phyloP scores from a whole-genome alignment of 2,888 invertebrate genomes.

The Petrolisthes cinctipes region DNA sequence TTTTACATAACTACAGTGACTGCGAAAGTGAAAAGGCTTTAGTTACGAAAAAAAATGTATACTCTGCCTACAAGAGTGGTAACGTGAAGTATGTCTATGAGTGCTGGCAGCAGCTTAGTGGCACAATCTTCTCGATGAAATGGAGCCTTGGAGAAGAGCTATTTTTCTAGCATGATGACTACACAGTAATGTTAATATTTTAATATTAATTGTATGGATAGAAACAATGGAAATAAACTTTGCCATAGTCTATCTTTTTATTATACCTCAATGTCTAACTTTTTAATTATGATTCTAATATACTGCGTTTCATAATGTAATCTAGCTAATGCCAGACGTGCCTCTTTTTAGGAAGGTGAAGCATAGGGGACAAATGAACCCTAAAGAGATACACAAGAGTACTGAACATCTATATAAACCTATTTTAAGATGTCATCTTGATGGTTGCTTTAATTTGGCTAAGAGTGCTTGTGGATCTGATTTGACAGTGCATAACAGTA shows the following conservation, averaged over 20 bases:
- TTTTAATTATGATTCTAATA: neutral
- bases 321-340: too few relatives aligned
- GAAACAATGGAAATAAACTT: constrained; percentile 46
- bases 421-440: too few relatives aligned
- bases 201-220: constrained; percentile 55
- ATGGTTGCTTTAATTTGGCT: too few relatives aligned
- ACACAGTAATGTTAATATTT: constrained; percentile 56
- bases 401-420: too few relatives aligned
- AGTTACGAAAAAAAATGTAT: neutral
- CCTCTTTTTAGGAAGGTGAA: too few relatives aligned
- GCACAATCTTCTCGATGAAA: constrained; percentile 28
- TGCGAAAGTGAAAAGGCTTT: constrained; percentile 1
- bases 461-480: too few relatives aligned
- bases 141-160: constrained; percentile 39
- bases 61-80: constrained; percentile 16
- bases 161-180: constrained; percentile 55
- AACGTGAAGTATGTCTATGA: constrained; percentile 1
- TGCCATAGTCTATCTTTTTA: neutral
- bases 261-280: neutral
- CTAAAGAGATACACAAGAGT: too few relatives aligned
- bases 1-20: constrained; percentile 32
- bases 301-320: too few relatives aligned
- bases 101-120: constrained; percentile 8
- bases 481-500: too few relatives aligned
- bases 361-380: too few relatives aligned